Evolutionary conservation across 2,797 vertebrate species (phyloP).

Genomic region (Rhodeus uyekii): DNA sequence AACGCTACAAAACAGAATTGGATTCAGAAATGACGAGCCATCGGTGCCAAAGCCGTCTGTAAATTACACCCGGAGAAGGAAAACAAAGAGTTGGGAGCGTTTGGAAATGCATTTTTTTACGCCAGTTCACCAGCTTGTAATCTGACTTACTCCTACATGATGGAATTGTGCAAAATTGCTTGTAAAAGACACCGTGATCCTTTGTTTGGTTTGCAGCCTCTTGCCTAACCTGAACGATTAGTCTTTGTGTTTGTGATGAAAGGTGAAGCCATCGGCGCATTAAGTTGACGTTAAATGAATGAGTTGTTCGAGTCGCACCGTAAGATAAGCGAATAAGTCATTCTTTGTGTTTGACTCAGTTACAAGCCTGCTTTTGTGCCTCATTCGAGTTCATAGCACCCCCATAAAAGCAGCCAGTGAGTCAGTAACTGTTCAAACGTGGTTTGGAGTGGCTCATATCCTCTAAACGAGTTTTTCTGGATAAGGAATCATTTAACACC

Average conservation of each 20-base stretch:
- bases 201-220: constrained; percentile 31
- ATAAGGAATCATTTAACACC: constrained; percentile 15
- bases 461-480: constrained; percentile 48
- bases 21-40: constrained; percentile 50
- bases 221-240: constrained; percentile 31
- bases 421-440: constrained; percentile 47
- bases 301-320: constrained; percentile 35
- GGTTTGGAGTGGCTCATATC: constrained; percentile 35
- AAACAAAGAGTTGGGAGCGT: not conserved
- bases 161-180: not conserved
- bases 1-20: constrained; percentile 38
- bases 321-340: constrained; percentile 39
- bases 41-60: constrained; percentile 22
- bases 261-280: constrained; percentile 21
- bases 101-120: not conserved
- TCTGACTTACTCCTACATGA: constrained; percentile 12
- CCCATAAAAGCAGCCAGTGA: constrained; percentile 48
- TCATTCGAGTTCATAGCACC: constrained; percentile 26
- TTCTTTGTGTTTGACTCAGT: constrained; percentile 45
- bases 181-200: constrained; percentile 4
- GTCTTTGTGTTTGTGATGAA: constrained; percentile 19
- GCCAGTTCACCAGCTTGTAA: not conserved
- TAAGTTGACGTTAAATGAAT: constrained; percentile 32
- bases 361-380: constrained; percentile 39
- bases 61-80: constrained; percentile 12